phyloP scores from a whole-genome alignment of 2,113 vertebrate genomes.

The Alligator sinensis region DNA sequence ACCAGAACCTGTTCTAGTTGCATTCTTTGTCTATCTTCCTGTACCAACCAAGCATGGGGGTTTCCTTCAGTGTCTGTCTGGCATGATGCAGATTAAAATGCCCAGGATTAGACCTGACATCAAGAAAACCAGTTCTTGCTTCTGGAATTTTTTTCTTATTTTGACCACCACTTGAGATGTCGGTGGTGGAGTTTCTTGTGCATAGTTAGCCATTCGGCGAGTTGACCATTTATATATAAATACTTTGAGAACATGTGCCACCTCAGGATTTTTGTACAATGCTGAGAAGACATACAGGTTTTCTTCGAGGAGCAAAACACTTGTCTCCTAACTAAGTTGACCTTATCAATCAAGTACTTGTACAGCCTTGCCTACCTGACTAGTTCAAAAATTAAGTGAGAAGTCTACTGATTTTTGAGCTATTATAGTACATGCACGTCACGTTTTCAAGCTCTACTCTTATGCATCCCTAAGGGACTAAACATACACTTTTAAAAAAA shows the following conservation, averaged over 20 bases:
- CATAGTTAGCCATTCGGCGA: not conserved
- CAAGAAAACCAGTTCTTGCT: not conserved
- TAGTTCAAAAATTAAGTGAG: not conserved
- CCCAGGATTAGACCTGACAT: not conserved
- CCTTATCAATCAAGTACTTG: not conserved
- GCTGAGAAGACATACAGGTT: not conserved
- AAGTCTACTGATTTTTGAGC: not conserved
- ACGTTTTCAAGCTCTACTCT: not conserved
- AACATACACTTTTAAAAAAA: not conserved
- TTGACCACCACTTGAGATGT: not conserved
- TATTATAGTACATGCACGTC: not conserved
- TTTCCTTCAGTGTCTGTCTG: not conserved
- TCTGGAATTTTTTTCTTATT: not conserved
- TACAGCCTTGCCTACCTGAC: not conserved
- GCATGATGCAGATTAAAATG: not conserved
- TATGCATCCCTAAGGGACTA: not conserved
- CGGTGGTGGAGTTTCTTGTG: not conserved
- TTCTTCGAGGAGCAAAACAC: not conserved
- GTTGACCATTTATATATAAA: not conserved
- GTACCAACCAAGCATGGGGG: not conserved
- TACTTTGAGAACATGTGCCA: constrained; percentile 34
- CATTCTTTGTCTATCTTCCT: not conserved
- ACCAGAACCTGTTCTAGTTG: not conserved
- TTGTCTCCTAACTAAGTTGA: not conserved
- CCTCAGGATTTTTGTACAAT: not conserved